Percentiles rank a stretch among this genome's conserved stretches.
phyloP scores from a whole-genome alignment of 2,113 vertebrate species.

The Chroicocephalus ridibundus region DNA sequence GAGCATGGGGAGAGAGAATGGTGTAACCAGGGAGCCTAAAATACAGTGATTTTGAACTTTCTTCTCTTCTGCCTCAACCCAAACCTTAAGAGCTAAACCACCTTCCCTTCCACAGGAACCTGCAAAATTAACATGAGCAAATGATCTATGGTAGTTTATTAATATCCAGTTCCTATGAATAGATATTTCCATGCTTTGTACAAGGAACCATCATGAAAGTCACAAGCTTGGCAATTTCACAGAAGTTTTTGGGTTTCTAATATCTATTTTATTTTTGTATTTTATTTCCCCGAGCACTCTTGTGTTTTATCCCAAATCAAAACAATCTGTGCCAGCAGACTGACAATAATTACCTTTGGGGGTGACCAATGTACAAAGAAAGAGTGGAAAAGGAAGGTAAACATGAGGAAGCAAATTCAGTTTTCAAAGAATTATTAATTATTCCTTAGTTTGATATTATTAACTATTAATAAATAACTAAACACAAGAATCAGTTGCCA shows the following conservation, averaged over 20 bases:
- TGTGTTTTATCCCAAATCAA: background rate
- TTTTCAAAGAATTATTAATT: background rate
- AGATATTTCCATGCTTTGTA: background rate
- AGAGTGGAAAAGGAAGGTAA: background rate
- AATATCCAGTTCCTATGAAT: background rate
- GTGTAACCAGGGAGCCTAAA: background rate
- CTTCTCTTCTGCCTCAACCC: background rate
- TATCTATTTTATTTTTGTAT: background rate
- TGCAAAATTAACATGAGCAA: background rate
- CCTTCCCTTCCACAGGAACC: background rate
- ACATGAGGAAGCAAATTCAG: background rate
- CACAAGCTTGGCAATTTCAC: background rate
- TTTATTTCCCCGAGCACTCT: background rate
- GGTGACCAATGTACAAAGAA: background rate
- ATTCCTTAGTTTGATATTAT: background rate
- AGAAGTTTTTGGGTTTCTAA: background rate
- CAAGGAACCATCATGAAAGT: background rate
- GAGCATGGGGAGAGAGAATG: background rate
- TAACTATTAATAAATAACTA: background rate
- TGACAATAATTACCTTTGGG: too few species aligned
- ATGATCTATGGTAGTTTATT: background rate
- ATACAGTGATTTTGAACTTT: background rate
- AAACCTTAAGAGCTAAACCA: background rate
- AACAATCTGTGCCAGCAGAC: background rate
- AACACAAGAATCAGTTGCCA: background rate